Evolutionary conservation across 2,113 vertebrate species (phyloP).

Genomic region (Gambusia affinis): DNA sequence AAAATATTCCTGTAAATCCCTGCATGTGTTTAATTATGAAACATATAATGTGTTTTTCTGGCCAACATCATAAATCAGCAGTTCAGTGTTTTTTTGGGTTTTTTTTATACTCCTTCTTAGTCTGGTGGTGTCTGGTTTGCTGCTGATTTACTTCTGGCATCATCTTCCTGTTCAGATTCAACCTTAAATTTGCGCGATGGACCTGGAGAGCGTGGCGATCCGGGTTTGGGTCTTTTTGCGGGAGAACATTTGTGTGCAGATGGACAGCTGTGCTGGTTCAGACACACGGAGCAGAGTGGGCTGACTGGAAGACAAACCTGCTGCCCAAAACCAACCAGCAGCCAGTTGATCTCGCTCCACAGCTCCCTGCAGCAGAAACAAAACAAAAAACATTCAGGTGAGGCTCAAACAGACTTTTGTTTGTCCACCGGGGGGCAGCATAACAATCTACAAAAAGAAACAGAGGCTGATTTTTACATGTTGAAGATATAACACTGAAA

Average conservation of each 20-base stretch:
- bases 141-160: slow-evolving; percentile 11
- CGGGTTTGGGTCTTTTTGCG: slow-evolving; percentile 59
- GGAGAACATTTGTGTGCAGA: slow-evolving; percentile 78
- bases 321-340: slow-evolving; percentile 96
- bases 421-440: background rate
- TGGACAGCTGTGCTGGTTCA: slow-evolving; percentile 88
- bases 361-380: slow-evolving; percentile 82
- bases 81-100: background rate
- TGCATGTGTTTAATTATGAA: background rate
- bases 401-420: background rate
- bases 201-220: slow-evolving; percentile 13
- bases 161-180: slow-evolving; percentile 30
- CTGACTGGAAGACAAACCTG: slow-evolving; percentile 89
- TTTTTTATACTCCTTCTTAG: slow-evolving; percentile 19
- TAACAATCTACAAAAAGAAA: background rate
- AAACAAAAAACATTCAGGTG: too few species aligned
- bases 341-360: slow-evolving; percentile 94
- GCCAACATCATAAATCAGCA: slow-evolving; percentile 3
- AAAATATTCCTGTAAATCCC: background rate
- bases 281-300: slow-evolving; percentile 87
- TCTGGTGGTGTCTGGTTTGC: slow-evolving; percentile 16
- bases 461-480: background rate
- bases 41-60: background rate
- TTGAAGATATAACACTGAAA: background rate
- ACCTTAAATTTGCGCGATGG: slow-evolving; percentile 5